Conservation (phyloP, 2,888 invertebrate genomes). For the Bruchidius siliquastri region DNA sequence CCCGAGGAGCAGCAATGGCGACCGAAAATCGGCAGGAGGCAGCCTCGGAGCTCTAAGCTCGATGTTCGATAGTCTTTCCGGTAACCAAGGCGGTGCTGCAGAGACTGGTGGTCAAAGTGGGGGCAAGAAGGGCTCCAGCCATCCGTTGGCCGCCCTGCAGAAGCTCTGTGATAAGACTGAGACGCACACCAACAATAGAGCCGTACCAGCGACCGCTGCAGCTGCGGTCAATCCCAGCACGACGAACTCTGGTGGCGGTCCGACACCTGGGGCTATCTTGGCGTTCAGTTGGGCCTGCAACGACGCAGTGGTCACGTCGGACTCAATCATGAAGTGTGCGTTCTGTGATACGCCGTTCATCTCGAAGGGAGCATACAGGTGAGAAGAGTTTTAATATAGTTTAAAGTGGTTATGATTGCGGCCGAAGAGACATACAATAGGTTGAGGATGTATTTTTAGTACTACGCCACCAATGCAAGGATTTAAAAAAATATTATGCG, state of each 20-base stretch:
- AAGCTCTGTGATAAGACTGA: slow-evolving; percentile 95
- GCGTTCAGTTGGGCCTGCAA: slow-evolving; percentile 95
- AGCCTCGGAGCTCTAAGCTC: slow-evolving; percentile 81
- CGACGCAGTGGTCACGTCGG: slow-evolving; percentile 80
- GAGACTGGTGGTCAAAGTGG: slow-evolving; percentile 47
- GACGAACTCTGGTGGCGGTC: slow-evolving; percentile 45
- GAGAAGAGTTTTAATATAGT: background rate
- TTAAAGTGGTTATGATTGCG: too few relatives aligned
- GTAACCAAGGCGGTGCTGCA: slow-evolving; percentile 45
- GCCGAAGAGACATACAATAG: too few relatives aligned
- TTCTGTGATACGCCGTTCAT: slow-evolving; percentile 94
- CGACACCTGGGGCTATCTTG: slow-evolving; percentile 75
- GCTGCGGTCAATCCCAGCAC: slow-evolving; percentile 22
- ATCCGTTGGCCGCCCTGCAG: slow-evolving; percentile 91
- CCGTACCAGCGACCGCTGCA: slow-evolving; percentile 38
- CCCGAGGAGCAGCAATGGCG: slow-evolving; percentile 61
- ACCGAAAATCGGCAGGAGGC: slow-evolving; percentile 56
- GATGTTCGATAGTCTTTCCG: slow-evolving; percentile 83
- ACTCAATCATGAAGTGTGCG: slow-evolving; percentile 90
- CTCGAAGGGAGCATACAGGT: slow-evolving; percentile 86
- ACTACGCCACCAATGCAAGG: too few relatives aligned
- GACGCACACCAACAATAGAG: slow-evolving; percentile 56
- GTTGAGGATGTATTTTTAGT: too few relatives aligned
- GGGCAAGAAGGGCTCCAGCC: slow-evolving; percentile 68
- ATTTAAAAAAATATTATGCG: too few relatives aligned